These are phyloP conservation scores for Sinelater perroti DNA, from an alignment of 2,888 invertebrate species.

Conservation along the genomic window DNA sequence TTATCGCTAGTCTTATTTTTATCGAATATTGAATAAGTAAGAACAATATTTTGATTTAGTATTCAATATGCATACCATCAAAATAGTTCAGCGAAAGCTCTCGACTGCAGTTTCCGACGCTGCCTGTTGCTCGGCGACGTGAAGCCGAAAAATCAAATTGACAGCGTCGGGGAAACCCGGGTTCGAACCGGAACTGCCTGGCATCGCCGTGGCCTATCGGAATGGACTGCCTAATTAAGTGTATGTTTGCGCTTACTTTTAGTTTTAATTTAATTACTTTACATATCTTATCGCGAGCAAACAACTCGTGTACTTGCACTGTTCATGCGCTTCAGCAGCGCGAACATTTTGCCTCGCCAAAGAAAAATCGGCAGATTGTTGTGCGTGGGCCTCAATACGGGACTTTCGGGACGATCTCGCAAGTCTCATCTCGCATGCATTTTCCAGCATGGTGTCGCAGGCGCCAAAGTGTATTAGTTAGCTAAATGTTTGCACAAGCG, in stretches of 20 bases:
- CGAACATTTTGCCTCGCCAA: conserved; percentile 5
- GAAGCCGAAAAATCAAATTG: conserved; percentile 3
- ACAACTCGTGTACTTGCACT: conserved; percentile 18
- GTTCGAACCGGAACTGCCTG: conserved; percentile 21
- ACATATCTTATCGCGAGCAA: conserved; percentile 30
- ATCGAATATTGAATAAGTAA: conserved; percentile 34
- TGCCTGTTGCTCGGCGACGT: background rate
- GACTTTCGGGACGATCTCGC: no score
- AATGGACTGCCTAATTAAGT: conserved; percentile 46
- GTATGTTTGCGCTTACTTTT: conserved; percentile 37
- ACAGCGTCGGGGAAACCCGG: background rate
- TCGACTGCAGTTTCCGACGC: background rate
- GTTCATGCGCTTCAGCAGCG: conserved; percentile 8
- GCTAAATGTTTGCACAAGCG: conserved; percentile 11
- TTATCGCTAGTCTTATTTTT: conserved; percentile 35
- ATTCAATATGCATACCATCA: conserved; percentile 39
- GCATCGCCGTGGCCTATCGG: background rate
- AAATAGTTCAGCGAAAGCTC: conserved; percentile 21
- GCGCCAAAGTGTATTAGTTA: conserved; percentile 5
- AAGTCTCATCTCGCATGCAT: no score
- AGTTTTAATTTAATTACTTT: conserved; percentile 29
- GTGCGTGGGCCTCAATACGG: background rate
- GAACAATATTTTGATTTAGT: conserved; percentile 31
- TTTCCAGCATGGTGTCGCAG: no score
- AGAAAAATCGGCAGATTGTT: conserved; percentile 7